These are phyloP conservation scores for Basileuterus tristriatus DNA, from an alignment of 2,797 vertebrate species.

Conservation along the genomic window DNA sequence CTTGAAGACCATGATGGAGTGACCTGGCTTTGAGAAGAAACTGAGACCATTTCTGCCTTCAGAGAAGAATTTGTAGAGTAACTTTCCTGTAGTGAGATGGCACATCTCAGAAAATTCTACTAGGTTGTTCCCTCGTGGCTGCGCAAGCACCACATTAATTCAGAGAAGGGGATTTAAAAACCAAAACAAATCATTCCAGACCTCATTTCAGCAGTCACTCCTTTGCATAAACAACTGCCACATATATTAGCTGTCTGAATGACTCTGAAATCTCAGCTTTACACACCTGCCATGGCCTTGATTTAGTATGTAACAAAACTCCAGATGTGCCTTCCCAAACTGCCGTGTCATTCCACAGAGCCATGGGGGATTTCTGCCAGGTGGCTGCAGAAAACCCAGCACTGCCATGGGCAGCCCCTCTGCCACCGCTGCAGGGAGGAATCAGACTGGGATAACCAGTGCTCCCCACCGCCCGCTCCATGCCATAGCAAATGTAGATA, in stretches of 20 bases:
- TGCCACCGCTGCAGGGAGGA: accelerated
- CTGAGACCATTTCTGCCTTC: neutral
- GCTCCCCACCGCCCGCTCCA: neutral
- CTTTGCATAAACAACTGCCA: constrained; percentile 25
- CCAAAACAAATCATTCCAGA: neutral
- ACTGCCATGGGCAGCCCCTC: neutral
- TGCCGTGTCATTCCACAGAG: accelerated
- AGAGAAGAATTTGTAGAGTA: neutral
- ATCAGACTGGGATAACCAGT: accelerated
- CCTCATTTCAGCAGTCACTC: neutral
- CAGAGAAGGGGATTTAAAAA: neutral
- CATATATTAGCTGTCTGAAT: neutral
- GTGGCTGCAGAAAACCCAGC: neutral
- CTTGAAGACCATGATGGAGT: neutral
- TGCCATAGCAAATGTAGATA: neutral
- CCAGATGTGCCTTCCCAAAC: constrained; percentile 17
- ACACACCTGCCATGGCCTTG: neutral
- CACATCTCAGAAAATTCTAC: neutral
- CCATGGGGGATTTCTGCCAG: accelerated
- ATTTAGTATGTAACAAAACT: neutral
- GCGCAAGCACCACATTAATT: neutral
- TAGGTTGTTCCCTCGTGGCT: neutral
- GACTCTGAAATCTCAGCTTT: constrained; percentile 30
- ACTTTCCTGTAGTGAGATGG: neutral
- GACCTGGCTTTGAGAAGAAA: neutral